A percentile compares a stretch with the other conserved stretches of the same genome.
Conservation (phyloP, 2,888 invertebrate genomes). For the Drosophila testacea region DNA sequence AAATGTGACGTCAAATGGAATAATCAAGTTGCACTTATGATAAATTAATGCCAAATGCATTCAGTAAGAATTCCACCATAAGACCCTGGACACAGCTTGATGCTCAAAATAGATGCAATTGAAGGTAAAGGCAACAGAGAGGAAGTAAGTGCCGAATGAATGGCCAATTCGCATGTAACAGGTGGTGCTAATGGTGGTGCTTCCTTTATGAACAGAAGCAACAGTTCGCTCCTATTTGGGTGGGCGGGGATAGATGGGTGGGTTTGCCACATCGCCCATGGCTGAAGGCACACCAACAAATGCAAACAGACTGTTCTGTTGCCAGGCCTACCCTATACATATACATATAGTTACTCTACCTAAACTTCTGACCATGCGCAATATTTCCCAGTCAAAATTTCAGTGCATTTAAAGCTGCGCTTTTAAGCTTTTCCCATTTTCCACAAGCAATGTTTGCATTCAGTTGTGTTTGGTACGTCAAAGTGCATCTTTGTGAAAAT, state of each 20-base stretch:
- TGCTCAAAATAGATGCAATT: slow-evolving; percentile 48
- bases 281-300: slow-evolving; percentile 28
- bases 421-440: slow-evolving; percentile 28
- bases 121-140: slow-evolving; percentile 13
- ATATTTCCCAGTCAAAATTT: slow-evolving; percentile 10
- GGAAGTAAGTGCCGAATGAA: slow-evolving; percentile 56
- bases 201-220: slow-evolving; percentile 31
- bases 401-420: slow-evolving; percentile 40
- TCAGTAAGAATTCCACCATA: slow-evolving; percentile 13
- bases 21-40: slow-evolving; percentile 18
- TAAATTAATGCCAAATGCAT: slow-evolving; percentile 15
- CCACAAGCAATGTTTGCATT: slow-evolving; percentile 17
- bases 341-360: background rate
- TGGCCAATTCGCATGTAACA: slow-evolving; percentile 41
- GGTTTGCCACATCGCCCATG: slow-evolving; percentile 18
- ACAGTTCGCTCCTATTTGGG: slow-evolving; percentile 46
- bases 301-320: slow-evolving; percentile 28
- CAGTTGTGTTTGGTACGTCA: slow-evolving; percentile 36
- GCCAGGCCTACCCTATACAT: slow-evolving; percentile 34
- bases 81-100: slow-evolving; percentile 28
- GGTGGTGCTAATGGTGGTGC: slow-evolving; percentile 37
- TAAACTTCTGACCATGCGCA: slow-evolving; percentile 46
- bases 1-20: slow-evolving; percentile 53
- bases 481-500: slow-evolving; percentile 26
- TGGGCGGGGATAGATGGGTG: background rate